These are phyloP conservation scores for Cyphomyrus plagiostoma DNA, from an alignment of 2,113 vertebrate genomes.

Conservation along the genomic window DNA sequence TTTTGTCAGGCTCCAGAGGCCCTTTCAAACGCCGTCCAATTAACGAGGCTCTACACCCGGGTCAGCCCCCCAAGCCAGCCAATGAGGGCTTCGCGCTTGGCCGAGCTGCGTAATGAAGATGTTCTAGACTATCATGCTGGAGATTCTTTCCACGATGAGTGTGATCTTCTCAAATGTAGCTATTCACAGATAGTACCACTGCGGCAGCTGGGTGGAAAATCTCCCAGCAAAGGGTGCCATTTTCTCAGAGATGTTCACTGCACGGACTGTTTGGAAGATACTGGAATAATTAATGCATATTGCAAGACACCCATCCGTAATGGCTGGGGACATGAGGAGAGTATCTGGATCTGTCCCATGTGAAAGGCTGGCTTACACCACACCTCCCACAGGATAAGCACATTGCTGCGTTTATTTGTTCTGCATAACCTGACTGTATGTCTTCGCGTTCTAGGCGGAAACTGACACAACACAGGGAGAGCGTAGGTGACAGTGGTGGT, in stretches of 20 bases:
- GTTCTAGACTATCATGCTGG: background rate
- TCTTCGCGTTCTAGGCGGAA: background rate
- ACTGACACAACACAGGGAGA: background rate
- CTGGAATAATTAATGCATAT: background rate
- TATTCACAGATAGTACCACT: background rate
- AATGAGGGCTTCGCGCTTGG: background rate
- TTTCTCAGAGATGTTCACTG: background rate
- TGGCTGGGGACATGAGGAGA: background rate
- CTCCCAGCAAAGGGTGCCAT: background rate
- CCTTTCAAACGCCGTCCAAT: slow-evolving; percentile 30
- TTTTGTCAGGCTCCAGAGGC: slow-evolving; percentile 37
- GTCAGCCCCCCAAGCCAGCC: background rate
- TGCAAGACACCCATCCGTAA: background rate
- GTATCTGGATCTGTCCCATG: background rate
- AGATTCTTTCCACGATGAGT: slow-evolving; percentile 14
- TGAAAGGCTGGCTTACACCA: background rate
- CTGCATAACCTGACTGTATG: background rate
- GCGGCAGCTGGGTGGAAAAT: slow-evolving; percentile 3
- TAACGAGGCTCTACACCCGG: slow-evolving; percentile 21
- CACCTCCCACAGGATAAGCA: background rate
- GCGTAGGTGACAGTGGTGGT: background rate
- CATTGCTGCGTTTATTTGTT: background rate
- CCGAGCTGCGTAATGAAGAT: slow-evolving; percentile 10
- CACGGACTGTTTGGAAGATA: background rate
- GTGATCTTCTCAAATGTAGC: background rate